Percentiles rank a stretch among this genome's conserved stretches.
Conservation (phyloP, 2,888 invertebrate species). For the Agelastica alni region DNA sequence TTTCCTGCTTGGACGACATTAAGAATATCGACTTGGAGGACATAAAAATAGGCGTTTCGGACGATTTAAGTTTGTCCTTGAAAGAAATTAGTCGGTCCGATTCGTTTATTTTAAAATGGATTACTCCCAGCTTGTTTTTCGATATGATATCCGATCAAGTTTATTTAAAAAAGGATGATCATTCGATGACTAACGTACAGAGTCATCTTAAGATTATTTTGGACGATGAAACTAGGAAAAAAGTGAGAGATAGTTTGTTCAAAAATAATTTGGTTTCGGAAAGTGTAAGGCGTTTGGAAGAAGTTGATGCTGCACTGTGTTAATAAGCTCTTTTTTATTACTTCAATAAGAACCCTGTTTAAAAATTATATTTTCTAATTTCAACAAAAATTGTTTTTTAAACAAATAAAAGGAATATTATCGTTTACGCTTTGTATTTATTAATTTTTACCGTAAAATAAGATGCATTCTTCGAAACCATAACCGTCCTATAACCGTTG, state of each 20-base stretch:
- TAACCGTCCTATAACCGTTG: no score
- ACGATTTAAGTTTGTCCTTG: constrained; percentile 26
- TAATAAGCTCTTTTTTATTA: no score
- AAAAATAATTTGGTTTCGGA: neutral
- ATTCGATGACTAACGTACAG: neutral
- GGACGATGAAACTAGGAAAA: constrained; percentile 10
- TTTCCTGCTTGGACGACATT: constrained; percentile 34
- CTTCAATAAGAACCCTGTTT: no score
- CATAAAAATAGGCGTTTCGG: constrained; percentile 29
- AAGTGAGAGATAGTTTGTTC: constrained; percentile 2
- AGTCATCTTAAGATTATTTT: constrained; percentile 25
- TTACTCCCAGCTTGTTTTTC: constrained; percentile 35
- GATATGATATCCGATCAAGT: constrained; percentile 35
- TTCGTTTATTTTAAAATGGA: constrained; percentile 33
- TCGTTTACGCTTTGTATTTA: no score
- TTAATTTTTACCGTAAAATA: no score
- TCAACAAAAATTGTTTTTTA: no score
- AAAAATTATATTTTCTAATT: no score
- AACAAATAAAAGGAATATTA: no score
- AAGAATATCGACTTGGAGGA: constrained; percentile 29
- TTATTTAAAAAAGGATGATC: constrained; percentile 22
- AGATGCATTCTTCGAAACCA: no score
- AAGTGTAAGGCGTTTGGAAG: constrained; percentile 14
- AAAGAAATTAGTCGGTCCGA: constrained; percentile 29
- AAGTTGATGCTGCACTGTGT: constrained; percentile 22